These are phyloP conservation scores for Halcyon leucocephala DNA, from an alignment of 2,797 vertebrate species.

Conservation along the genomic window DNA sequence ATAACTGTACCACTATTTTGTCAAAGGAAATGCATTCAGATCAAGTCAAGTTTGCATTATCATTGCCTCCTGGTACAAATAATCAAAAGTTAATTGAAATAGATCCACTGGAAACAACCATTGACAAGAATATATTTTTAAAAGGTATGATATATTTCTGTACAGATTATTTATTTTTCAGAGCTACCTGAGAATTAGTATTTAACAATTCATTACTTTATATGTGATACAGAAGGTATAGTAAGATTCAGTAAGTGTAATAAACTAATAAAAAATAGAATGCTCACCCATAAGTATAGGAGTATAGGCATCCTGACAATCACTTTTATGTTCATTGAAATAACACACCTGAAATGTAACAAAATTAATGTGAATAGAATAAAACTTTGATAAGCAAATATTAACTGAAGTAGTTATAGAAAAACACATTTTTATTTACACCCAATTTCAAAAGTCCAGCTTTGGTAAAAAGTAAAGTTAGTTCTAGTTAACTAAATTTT, in stretches of 20 bases:
- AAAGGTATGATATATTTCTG: constrained; percentile 39
- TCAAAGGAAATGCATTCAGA: neutral
- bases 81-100: constrained; percentile 2
- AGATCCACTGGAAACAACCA: neutral
- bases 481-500: neutral
- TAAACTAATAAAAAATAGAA: neutral
- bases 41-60: neutral
- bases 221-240: neutral
- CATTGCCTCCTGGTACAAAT: neutral
- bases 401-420: neutral
- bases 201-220: neutral
- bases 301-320: neutral
- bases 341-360: neutral
- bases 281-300: neutral
- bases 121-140: neutral
- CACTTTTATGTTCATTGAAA: neutral
- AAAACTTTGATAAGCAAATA: neutral
- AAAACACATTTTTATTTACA: neutral
- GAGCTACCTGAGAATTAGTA: neutral
- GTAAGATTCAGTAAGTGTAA: neutral
- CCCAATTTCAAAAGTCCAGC: neutral
- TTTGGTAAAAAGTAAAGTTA: neutral
- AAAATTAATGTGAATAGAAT: neutral
- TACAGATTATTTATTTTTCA: neutral
- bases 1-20: neutral